Conservation (phyloP, 2,113 vertebrate genomes). For the Forbesichthys papilliferus region DNA sequence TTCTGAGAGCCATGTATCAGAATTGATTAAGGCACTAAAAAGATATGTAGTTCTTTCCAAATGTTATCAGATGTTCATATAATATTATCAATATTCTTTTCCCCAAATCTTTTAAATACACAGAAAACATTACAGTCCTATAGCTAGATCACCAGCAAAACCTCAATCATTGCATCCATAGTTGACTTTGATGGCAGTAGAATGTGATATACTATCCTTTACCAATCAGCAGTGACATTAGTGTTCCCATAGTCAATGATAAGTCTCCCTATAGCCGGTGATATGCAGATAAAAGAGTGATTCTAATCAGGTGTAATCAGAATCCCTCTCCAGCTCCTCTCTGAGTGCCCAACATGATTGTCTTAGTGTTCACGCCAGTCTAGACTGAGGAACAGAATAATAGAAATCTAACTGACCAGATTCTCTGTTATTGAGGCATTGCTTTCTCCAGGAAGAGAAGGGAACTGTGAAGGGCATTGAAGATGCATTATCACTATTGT, state of each 20-base stretch:
- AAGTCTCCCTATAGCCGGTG: slow-evolving; percentile 26
- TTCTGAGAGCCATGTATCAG: background rate
- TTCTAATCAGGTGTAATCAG: slow-evolving; percentile 60
- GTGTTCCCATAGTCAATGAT: slow-evolving; percentile 31
- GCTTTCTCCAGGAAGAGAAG: slow-evolving; percentile 35
- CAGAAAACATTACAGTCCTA: background rate
- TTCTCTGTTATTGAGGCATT: slow-evolving; percentile 9
- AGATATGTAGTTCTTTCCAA: too few relatives aligned
- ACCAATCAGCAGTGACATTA: slow-evolving; percentile 42
- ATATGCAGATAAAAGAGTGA: slow-evolving; percentile 38
- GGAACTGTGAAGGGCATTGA: background rate
- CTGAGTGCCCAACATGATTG: slow-evolving; percentile 43
- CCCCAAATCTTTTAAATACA: too few relatives aligned
- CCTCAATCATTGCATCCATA: slow-evolving; percentile 2
- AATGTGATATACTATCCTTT: slow-evolving; percentile 12
- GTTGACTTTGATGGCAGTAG: slow-evolving; percentile 36
- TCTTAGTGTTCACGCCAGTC: slow-evolving; percentile 18
- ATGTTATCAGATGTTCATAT: background rate
- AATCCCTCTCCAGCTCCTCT: slow-evolving; percentile 18
- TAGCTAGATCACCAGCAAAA: slow-evolving; percentile 9
- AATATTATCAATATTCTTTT: background rate
- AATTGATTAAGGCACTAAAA: background rate
- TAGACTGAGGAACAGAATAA: slow-evolving; percentile 31
- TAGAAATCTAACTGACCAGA: slow-evolving; percentile 42
- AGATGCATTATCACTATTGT: background rate